Evolutionary conservation across 2,888 invertebrate genomes (phyloP), one percentile per base, ranked within the genome.

Genomic region (Lasioglossum calceatum): DNA sequence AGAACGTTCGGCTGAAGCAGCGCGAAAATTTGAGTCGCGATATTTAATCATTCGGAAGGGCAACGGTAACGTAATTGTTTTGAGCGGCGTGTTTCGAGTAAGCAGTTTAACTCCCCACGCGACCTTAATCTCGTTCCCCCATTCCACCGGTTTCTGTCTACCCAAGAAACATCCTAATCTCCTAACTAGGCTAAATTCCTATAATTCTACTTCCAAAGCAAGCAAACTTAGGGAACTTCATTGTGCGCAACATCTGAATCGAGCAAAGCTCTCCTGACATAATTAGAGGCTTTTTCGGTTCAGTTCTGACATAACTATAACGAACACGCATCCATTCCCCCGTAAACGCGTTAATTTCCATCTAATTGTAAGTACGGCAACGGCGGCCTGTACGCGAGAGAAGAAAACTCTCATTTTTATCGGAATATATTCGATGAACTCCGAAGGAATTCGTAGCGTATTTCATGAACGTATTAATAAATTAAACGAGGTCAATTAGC

Each of bases 121-220:
- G 70, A 70, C 75, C 79, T 85, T 85, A 85, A 85, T 85, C 85
- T 79, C n/a, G 71, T 61, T 23, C 36, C 70, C 76, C 76, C 79
- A 79, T 83, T 47, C 79, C 44, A 54, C 19, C 75, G 23, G 42
- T 16, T 75, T 64, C 85, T 61, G 79, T 83, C 85, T 79, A 27
- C 44, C 79, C 79, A 79, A 84, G 84, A 83, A 85, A 79, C 85
- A 85, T 79, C 79, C 84, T 85, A 85, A 85, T 85, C 85, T 58
- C 72, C 85, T 79, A 83, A 84, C 84, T 85, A 72, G 76, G 84
- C 71, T 85, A 85, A 85, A 85, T 84, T 85, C 50, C 84, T 44
- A 79, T 84, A 84, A 85, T 85, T 85, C 75, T 64, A 64, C 64
- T 72, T 72, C 36, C 79, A 44, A 75, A 42, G 64, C 71, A 54